Evolutionary conservation across 2,797 vertebrate genomes (phyloP).

Genomic region (Xenentodon cancila): DNA sequence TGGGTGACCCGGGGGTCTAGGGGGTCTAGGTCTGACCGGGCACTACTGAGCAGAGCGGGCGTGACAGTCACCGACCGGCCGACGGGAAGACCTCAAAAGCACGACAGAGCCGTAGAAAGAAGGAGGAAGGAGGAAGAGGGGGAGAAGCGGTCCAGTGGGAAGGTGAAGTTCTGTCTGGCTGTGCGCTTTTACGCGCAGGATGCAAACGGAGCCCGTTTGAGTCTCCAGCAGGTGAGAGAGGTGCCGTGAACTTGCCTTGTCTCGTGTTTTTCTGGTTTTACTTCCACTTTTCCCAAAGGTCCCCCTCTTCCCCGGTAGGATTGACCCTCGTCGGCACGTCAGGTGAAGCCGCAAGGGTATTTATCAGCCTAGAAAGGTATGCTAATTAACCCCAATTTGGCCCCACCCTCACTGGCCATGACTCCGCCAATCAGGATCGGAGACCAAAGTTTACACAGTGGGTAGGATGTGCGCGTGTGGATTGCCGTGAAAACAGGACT

Average conservation of each 20-base stretch:
- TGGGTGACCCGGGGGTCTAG: conserved; percentile 62
- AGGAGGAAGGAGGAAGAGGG: background rate
- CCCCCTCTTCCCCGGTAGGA: background rate
- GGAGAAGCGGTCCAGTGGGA: background rate
- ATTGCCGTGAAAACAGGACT: background rate
- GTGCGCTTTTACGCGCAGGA: conserved; percentile 60
- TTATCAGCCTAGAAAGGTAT: conserved; percentile 62
- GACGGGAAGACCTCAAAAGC: background rate
- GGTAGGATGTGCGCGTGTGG: background rate
- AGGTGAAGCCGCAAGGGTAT: conserved; percentile 55
- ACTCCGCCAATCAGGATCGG: conserved; percentile 65
- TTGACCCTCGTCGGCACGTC: background rate
- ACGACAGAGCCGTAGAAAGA: background rate
- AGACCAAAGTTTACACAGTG: conserved; percentile 31
- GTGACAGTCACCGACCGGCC: conserved; percentile 15
- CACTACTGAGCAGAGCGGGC: conserved; percentile 33
- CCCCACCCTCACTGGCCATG: conserved; percentile 48
- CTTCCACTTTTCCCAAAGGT: background rate
- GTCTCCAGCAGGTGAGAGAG: conserved; percentile 29
- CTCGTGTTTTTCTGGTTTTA: background rate
- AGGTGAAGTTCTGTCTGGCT: conserved; percentile 18
- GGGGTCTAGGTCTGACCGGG: conserved; percentile 18
- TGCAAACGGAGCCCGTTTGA: background rate
- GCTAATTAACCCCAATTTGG: conserved; percentile 57
- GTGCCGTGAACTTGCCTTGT: too few relatives aligned